phyloP scores from a whole-genome alignment of 2,113 vertebrate species.

The Aythya baeri region DNA sequence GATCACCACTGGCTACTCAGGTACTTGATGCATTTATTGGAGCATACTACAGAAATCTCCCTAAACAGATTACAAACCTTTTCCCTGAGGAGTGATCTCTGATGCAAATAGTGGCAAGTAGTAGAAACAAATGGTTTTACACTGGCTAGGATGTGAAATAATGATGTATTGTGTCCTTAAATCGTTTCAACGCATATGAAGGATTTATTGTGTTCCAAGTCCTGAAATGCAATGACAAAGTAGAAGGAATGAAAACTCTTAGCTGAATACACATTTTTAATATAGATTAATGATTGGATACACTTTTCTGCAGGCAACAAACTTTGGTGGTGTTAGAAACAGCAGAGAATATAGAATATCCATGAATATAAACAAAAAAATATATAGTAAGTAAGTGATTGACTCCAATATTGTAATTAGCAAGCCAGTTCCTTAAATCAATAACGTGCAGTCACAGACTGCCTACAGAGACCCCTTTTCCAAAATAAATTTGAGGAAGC shows the following conservation, averaged over 20 bases:
- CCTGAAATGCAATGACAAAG: background rate
- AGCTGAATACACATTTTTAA: background rate
- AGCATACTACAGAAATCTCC: background rate
- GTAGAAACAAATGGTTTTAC: background rate
- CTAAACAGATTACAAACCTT: background rate
- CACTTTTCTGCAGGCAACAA: background rate
- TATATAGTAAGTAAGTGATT: background rate
- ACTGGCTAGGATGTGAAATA: background rate
- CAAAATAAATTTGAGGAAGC: background rate
- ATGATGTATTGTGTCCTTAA: background rate
- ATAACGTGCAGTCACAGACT: background rate
- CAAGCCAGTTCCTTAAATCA: background rate
- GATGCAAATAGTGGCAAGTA: background rate
- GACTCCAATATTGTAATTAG: background rate
- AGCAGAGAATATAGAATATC: background rate
- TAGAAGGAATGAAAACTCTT: background rate
- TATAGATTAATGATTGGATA: background rate
- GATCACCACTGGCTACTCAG: background rate
- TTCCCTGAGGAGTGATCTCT: background rate
- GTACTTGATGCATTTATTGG: background rate
- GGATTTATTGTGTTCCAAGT: background rate
- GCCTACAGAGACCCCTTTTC: background rate
- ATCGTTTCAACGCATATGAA: accelerated
- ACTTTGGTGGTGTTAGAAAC: background rate
- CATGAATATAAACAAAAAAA: background rate